Percentiles rank a stretch among this genome's conserved stretches.
Evolutionary conservation across 2,797 vertebrate species (phyloP).

Genomic region (Brachyalestes nurse): DNA sequence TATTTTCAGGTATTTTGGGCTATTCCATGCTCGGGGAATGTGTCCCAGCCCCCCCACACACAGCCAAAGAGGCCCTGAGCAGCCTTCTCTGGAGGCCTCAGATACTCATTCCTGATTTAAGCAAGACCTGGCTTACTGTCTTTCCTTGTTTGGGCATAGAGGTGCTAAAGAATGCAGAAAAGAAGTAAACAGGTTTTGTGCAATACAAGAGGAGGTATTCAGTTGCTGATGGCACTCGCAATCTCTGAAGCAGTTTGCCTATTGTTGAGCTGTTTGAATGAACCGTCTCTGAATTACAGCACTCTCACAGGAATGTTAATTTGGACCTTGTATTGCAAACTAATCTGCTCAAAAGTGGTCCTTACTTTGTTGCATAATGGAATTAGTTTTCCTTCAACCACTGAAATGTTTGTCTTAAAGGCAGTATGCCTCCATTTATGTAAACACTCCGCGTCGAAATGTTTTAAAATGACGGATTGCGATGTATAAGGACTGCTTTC

Average conservation of each 20-base stretch:
- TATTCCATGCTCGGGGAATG: conserved; percentile 73
- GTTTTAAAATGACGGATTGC: conserved; percentile 8
- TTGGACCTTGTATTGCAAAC: conserved; percentile 39
- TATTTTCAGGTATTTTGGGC: conserved; percentile 80
- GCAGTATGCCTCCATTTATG: conserved; percentile 11
- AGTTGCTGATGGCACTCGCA: conserved; percentile 44
- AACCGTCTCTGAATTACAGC: conserved; percentile 32
- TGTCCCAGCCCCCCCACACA: conserved; percentile 61
- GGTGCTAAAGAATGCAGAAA: conserved; percentile 49
- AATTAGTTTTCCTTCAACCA: conserved; percentile 23
- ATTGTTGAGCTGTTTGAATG: conserved; percentile 41
- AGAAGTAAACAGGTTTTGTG: conserved; percentile 51
- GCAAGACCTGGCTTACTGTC: conserved; percentile 53
- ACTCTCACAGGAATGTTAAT: conserved; percentile 40
- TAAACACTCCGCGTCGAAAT: conserved; percentile 22
- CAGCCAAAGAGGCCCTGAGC: conserved; percentile 55
- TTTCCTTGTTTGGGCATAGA: conserved; percentile 71
- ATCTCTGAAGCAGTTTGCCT: conserved; percentile 25
- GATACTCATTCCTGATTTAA: conserved; percentile 59
- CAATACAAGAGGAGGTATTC: conserved; percentile 35
- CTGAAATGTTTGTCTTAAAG: conserved; percentile 35
- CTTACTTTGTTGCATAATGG: conserved; percentile 43
- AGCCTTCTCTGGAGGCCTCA: conserved; percentile 59
- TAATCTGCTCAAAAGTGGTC: conserved; percentile 39
- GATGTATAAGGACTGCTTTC: neutral